Base-by-base conservation (phyloP, 2,797 vertebrate genomes). In the Alauda arvensis region DNA sequence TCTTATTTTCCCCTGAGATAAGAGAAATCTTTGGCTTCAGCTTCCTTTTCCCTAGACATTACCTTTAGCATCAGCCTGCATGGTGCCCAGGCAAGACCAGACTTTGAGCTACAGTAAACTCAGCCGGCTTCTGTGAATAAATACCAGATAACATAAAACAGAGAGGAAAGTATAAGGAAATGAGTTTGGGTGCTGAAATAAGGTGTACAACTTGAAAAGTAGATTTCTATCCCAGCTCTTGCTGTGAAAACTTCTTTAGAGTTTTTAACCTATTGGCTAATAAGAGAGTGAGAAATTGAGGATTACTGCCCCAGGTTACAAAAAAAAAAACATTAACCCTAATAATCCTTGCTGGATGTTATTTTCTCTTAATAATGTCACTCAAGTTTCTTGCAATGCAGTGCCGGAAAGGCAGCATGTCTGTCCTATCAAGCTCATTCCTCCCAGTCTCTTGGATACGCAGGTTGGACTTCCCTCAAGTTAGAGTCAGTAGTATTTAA, bases 281-380 rank as follows among this genome's bases (percentile, higher is more conserved):
- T 31, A 60, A 70, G 6, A 67, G 3, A 16, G 6, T 75, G 51
- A 62, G 34, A 74, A 89, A 84, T 10, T 52, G 45, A 74, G 24
- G 80, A 31, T 74, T 74, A 26, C 9, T 61, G 51, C 3, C 14
- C 45, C 69, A 31, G 29, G 48, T 45, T 86, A 34, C 20, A 2
- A 7, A 46, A 66, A 70, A 2, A 0, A 66, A 70, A 2, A 0
- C 3, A 37, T 15, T 7, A 25, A 12, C 1, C 8, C 7, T 8
- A 1, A 16, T 25, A 33, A 6, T 56, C 9, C 8, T n/a, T 49
- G 6, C 9, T 80, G 34, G 6, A 46, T 63, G 42, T 63, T 34
- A 9, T 74, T 70, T 79, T 75, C 18, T 55, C 21, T 43, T 67
- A 62, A 72, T 18, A 42, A 23, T 18, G 16, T 18, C 18, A 17